These are phyloP conservation scores for Pelecanoides urinatrix DNA, from an alignment of 2,113 vertebrate species.

Conservation along the genomic window DNA sequence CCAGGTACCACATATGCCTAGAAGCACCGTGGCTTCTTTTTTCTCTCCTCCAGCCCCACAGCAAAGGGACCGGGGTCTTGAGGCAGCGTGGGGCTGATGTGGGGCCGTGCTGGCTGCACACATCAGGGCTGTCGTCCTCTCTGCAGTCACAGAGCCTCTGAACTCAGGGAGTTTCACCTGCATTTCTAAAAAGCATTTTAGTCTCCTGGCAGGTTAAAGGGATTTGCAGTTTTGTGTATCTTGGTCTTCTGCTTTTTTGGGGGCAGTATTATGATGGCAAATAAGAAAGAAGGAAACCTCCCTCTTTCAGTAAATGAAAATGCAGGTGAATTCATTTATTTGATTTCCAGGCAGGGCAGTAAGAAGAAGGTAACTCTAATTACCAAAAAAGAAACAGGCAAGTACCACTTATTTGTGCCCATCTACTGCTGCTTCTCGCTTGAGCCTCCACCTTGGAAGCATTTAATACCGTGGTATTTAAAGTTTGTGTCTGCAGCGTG, in stretches of 20 bases:
- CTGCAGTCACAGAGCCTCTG: not conserved
- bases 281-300: not conserved
- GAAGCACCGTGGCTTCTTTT: not conserved
- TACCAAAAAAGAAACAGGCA: not conserved
- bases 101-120: not conserved
- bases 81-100: not conserved
- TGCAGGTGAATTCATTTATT: not conserved
- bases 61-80: not conserved
- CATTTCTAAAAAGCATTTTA: not conserved
- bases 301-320: not conserved
- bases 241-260: not conserved
- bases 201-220: not conserved
- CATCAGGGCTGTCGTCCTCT: not conserved
- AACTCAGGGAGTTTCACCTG: not conserved
- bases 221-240: not conserved
- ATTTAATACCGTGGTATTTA: accelerated
- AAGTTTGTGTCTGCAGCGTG: not conserved
- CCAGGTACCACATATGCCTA: accelerated
- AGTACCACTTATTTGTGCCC: not conserved
- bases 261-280: not conserved
- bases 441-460: not conserved
- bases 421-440: not conserved
- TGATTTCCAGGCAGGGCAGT: not conserved
- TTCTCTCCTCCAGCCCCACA: not conserved
- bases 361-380: not conserved